phyloP scores from a whole-genome alignment of 2,797 vertebrate genomes.

The Carcharodon carcharias region DNA sequence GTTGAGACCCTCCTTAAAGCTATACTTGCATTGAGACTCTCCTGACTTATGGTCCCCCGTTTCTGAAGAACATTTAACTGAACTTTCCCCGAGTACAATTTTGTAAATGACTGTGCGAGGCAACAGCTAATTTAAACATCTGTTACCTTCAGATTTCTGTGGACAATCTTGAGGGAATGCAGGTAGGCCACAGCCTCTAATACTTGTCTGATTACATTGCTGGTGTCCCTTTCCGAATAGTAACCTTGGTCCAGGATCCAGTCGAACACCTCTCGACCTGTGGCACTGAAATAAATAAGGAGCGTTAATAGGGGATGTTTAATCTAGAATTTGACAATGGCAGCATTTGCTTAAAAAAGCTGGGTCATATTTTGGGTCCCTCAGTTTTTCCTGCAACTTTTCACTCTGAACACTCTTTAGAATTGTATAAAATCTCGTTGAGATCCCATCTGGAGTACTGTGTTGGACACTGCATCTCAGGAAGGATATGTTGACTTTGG shows the following conservation, averaged over 20 bases:
- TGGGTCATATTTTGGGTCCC: not conserved
- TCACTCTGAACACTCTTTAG: not conserved
- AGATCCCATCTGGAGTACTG: not conserved
- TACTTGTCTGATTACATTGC: conserved; percentile 94
- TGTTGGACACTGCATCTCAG: not conserved
- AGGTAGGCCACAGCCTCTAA: conserved; percentile 93
- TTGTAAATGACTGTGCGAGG: not conserved
- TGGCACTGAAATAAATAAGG: conserved; percentile 66
- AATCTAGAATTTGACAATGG: not conserved
- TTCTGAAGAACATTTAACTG: not conserved
- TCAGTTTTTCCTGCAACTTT: not conserved
- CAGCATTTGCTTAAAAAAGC: not conserved
- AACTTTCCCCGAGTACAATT: not conserved
- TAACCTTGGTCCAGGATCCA: conserved; percentile 99
- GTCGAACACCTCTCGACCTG: conserved; percentile 94
- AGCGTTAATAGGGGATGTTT: not conserved
- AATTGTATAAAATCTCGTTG: not conserved
- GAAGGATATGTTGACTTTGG: not conserved
- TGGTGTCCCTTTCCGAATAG: conserved; percentile 94
- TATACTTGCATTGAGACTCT: not conserved
- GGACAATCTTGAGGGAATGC: conserved; percentile 88
- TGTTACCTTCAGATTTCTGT: conserved; percentile 93
- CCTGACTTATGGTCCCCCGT: not conserved
- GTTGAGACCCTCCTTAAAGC: not conserved
- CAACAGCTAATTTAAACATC: not conserved